These are phyloP conservation scores for Heterodera carotae DNA, from an alignment of 1,140 invertebrate species.

Conservation along the genomic window DNA sequence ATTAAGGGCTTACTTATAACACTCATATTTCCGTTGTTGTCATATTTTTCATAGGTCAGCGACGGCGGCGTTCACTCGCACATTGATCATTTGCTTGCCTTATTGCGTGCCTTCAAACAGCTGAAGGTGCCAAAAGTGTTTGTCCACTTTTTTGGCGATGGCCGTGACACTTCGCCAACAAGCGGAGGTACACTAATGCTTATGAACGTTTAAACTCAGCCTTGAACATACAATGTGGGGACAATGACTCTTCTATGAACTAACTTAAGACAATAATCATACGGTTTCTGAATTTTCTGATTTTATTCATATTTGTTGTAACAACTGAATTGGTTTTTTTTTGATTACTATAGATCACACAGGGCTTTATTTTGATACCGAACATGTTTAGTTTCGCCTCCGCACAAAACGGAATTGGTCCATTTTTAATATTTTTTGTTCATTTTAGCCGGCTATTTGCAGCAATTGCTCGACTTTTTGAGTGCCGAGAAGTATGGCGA, in stretches of 20 bases:
- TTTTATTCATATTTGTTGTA: too few relatives aligned
- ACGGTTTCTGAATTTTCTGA: too few relatives aligned
- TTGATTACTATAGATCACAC: too few relatives aligned
- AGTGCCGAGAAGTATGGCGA: slow-evolving; percentile 65
- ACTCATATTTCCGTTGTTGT: too few relatives aligned
- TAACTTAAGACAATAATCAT: too few relatives aligned
- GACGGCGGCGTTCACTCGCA: slow-evolving; percentile 70
- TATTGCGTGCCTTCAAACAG: slow-evolving; percentile 66
- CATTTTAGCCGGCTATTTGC: slow-evolving; percentile 56
- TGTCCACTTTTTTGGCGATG: slow-evolving; percentile 69
- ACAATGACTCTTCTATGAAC: too few relatives aligned
- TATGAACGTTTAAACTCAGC: too few relatives aligned
- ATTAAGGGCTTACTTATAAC: too few relatives aligned
- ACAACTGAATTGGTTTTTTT: too few relatives aligned
- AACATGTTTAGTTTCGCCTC: too few relatives aligned
- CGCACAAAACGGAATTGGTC: slow-evolving; percentile 28
- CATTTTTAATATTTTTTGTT: background rate
- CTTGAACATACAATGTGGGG: too few relatives aligned
- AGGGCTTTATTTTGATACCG: too few relatives aligned
- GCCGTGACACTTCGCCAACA: slow-evolving; percentile 68
- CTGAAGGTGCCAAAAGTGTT: slow-evolving; percentile 67
- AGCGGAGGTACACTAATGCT: slow-evolving; percentile 66
- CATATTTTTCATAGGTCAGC: slow-evolving; percentile 59
- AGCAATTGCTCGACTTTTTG: slow-evolving; percentile 60
- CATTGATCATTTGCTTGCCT: slow-evolving; percentile 68